Percentiles rank a stretch among this genome's conserved stretches.
Conservation (phyloP, 2,113 vertebrate genomes). For the Lepidothrix coronata region DNA sequence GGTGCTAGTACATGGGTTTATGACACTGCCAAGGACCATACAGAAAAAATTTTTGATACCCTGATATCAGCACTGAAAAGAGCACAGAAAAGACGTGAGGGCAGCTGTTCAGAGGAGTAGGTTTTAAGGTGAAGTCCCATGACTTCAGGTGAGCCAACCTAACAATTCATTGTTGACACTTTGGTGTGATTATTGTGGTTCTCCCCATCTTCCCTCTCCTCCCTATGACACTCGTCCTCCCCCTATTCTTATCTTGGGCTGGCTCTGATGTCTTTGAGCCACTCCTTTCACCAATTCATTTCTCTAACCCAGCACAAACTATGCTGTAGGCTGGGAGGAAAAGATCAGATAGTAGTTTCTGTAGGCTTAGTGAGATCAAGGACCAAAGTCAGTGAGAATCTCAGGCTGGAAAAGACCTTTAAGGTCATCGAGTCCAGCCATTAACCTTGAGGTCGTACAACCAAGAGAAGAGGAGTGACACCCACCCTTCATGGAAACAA, state of each 20-base stretch:
- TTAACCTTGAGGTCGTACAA: background rate
- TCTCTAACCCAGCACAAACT: background rate
- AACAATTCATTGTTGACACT: background rate
- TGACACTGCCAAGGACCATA: background rate
- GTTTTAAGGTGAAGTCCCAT: background rate
- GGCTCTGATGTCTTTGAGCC: background rate
- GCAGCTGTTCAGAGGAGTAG: background rate
- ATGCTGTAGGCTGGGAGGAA: background rate
- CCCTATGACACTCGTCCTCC: rapidly evolving
- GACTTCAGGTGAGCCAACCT: background rate
- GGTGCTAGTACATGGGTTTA: background rate
- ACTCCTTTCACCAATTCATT: background rate
- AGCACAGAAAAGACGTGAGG: background rate
- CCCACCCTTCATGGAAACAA: rapidly evolving
- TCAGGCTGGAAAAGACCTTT: background rate
- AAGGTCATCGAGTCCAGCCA: background rate
- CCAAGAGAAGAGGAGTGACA: background rate
- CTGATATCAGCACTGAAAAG: background rate
- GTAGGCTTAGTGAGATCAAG: background rate
- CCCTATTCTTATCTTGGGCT: background rate
- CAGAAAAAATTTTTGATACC: background rate
- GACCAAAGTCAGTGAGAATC: background rate
- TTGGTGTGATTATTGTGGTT: background rate
- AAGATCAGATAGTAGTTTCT: background rate
- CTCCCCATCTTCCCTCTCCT: background rate